Conservation (phyloP, 1,140 invertebrate species). For the Bombus huntii region DNA sequence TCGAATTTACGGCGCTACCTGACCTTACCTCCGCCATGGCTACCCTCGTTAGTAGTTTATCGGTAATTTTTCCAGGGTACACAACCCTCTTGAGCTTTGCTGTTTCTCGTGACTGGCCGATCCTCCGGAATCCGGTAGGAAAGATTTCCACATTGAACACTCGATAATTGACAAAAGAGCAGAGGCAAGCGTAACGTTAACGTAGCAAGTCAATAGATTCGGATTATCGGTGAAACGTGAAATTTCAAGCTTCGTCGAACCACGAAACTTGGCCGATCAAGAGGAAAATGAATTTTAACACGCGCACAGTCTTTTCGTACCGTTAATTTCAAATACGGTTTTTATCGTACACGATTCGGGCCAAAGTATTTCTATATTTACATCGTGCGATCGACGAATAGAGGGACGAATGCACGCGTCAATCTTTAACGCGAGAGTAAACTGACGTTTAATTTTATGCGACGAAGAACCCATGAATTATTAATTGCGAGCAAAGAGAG, state of each 20-base stretch:
- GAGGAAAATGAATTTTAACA: background rate
- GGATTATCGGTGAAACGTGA: no score
- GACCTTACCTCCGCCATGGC: slow-evolving; percentile 12
- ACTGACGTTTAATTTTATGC: background rate
- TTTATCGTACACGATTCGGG: background rate
- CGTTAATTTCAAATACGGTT: background rate
- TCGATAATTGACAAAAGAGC: no score
- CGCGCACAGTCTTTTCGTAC: background rate
- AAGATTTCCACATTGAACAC: no score
- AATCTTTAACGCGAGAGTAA: background rate
- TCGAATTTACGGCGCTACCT: slow-evolving; percentile 73
- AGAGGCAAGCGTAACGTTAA: no score
- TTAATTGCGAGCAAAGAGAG: background rate
- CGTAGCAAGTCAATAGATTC: no score
- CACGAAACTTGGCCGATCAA: no score
- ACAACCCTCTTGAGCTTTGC: no score
- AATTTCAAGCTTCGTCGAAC: no score
- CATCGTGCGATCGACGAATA: background rate
- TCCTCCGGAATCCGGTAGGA: background rate
- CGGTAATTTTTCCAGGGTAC: slow-evolving; percentile 20
- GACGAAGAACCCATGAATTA: background rate
- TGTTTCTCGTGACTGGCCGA: background rate
- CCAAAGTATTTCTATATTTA: background rate
- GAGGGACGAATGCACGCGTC: background rate
- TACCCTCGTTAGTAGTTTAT: slow-evolving; percentile 76